Evolutionary conservation across 2,113 vertebrate genomes (phyloP), one percentile per base, ranked within the genome.

Genomic region (Ictidomys tridecemlineatus): DNA sequence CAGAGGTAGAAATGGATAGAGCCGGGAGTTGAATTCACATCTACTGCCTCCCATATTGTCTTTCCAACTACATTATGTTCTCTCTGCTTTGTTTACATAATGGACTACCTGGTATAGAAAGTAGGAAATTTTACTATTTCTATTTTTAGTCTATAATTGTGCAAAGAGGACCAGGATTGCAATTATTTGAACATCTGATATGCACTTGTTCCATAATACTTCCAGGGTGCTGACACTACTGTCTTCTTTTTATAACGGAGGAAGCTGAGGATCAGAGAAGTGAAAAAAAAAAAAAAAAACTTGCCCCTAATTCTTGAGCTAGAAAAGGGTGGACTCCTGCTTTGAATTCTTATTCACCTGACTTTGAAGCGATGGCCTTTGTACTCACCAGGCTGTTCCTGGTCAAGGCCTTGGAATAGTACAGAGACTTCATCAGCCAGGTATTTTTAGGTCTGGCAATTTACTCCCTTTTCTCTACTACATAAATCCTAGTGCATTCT

Each of bases 331-430:
- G 5, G 48, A 42, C n/a, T 1, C 34, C 28, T 30, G 12, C 53
- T 72, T 91, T 34, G 77, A 70, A 65, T 63, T 65, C 32, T 72
- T 61, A 32, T 9, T 82, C n/a, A 26, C 48, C 37, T 79, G 48
- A 24, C 79, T 96, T 90, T 84, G 77, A 94, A 88, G 70, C 8
- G 8, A 56, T n/a, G 26, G 42, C 45, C 30, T 92, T 77, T 96
- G 34, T 16, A 5, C 14, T 70, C 39, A 73, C 34, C 56, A 74
- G 18, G 28, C 39, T 65, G 8, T 69, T 16, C 30, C 24, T 70
- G 73, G 69, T 17, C 72, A 65, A 93, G 70, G 53, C 24, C 18
- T 86, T 91, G 17, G 34, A 65, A 48, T 39, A 61, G n/a, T 12
- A 37, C 53, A 77, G 70, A 72, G 26, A 70, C 17, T 63, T 89